These are phyloP conservation scores for Hedya salicella DNA, from an alignment of 2,888 invertebrate species.

Conservation along the genomic window DNA sequence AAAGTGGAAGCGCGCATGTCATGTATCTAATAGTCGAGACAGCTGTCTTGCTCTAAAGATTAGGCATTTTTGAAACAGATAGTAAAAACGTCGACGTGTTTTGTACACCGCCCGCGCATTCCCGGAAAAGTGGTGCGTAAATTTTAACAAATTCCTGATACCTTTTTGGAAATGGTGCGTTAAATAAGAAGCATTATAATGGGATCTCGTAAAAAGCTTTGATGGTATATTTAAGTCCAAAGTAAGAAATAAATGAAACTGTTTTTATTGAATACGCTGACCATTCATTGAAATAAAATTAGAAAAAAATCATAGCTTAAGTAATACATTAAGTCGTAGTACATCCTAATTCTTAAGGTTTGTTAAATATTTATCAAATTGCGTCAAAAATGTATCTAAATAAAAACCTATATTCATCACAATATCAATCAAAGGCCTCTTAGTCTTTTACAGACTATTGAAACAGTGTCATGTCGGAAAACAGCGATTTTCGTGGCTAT, in stretches of 20 bases:
- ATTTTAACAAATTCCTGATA: conserved; percentile 53
- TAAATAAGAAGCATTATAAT: conserved; percentile 32
- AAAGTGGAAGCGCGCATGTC: conserved; percentile 70
- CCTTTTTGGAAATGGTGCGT: conserved; percentile 33
- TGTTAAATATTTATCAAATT: no score
- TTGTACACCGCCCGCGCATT: conserved; percentile 50
- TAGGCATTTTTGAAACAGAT: conserved; percentile 67
- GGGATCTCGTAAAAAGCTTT: conserved; percentile 4
- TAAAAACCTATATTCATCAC: no score
- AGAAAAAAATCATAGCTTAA: not conserved
- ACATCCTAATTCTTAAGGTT: no score
- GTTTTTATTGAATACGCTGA: not conserved
- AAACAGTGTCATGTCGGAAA: no score
- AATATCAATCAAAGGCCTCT: no score
- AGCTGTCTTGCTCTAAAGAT: conserved; percentile 75
- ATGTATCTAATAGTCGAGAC: conserved; percentile 76
- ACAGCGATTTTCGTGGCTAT: no score
- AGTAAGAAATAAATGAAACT: not conserved
- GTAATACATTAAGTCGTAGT: no score
- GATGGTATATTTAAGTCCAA: conserved; percentile 16
- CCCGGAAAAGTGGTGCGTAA: conserved; percentile 55
- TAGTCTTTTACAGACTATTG: no score
- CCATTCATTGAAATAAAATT: not conserved
- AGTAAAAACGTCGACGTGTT: conserved; percentile 69
- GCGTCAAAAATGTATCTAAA: no score